Base-by-base conservation (phyloP, 2,113 vertebrate genomes). In the Maccullochella peelii region DNA sequence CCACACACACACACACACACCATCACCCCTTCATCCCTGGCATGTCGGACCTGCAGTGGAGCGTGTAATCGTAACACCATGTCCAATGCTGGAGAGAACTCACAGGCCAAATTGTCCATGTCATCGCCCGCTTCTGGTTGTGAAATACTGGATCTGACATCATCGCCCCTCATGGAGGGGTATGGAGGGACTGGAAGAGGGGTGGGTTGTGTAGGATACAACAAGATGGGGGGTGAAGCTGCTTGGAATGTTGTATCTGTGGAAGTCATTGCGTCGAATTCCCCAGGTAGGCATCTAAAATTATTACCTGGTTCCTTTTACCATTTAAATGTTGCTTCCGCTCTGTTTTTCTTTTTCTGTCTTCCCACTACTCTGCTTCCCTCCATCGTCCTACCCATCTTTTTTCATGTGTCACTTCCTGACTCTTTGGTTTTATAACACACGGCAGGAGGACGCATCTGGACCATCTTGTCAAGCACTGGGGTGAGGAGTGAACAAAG, bases 71-170 rank as follows among this genome's bases (percentile, higher is more conserved):
- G 94, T 94, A 96, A 95, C 95, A 96, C 96, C 96, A 95, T 96
- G 95, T 97, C 96, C 93, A 94, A 92, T 80, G 92, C 95, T 95
- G 94, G 89, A 95, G 95, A 95, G 94, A 97, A 97, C 97, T 96
- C 95, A 95, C 95, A 95, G 94, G 95, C 96, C 96, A 97, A 98
- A 98, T 97, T 97, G 96, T 95, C 95, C 93, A 84, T 97, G 96
- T 98, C 97, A 97, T 96, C 96, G 70, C 96, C 92, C 93, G 92
- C 88, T 95, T 91, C 93, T 95, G 91, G 93, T 95, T 79, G 89
- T 96, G 95, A 98, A 97, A 97, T 96, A 97, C 94, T 89, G 95
- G 93, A 95, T 93, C 93, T 94, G 90, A 95, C 94, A 94, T 95
- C 95, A 95, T 94, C 90, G 85, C 70, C 86, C 85, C 52, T 90